Conservation (phyloP, 2,113 vertebrate species). For the Rhynchopsitta pachyrhyncha region DNA sequence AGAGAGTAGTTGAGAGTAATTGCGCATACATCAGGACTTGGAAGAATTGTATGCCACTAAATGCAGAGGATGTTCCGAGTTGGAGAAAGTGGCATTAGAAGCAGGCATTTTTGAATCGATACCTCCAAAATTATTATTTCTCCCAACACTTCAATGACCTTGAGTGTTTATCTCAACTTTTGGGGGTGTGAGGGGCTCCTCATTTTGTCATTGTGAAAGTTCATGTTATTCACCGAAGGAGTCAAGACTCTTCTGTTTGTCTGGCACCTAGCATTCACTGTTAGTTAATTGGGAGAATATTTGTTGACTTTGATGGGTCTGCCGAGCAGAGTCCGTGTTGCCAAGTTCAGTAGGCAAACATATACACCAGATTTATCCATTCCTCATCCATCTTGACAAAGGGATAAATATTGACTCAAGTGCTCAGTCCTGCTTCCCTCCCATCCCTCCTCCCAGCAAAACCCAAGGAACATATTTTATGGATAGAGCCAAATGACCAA, state of each 20-base stretch:
- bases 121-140: neutral
- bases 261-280: neutral
- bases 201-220: neutral
- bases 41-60: neutral
- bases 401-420: constrained; percentile 52
- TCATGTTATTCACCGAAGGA: neutral
- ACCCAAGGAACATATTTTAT: neutral
- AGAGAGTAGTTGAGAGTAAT: neutral
- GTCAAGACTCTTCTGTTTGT: neutral
- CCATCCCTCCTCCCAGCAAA: neutral
- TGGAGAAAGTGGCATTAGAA: neutral
- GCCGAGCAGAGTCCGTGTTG: neutral
- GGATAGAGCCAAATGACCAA: constrained; percentile 27
- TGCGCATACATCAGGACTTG: neutral
- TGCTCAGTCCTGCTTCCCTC: neutral
- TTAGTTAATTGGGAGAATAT: constrained; percentile 13
- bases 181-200: neutral
- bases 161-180: neutral
- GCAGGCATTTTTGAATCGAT: neutral
- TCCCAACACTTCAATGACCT: neutral
- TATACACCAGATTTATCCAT: constrained; percentile 27
- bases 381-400: constrained; percentile 42
- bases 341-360: constrained; percentile 15
- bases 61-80: neutral
- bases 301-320: constrained; percentile 27